Conservation (phyloP, 2,888 invertebrate genomes). For the Acrobeloides nanus region DNA sequence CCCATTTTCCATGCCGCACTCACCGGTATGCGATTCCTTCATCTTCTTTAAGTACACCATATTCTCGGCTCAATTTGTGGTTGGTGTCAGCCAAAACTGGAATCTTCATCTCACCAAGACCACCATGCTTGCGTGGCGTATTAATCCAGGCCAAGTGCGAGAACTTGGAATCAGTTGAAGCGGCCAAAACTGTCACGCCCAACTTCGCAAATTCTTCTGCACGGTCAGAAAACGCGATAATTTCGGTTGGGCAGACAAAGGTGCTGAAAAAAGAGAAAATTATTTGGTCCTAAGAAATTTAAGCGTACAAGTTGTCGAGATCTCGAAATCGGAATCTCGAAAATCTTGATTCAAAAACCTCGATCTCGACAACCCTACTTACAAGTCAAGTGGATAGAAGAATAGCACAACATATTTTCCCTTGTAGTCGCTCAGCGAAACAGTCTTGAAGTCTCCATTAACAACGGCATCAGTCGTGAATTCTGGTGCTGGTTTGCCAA, state of each 20-base stretch:
- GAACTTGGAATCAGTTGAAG: conserved; percentile 92
- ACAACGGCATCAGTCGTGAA: conserved; percentile 47
- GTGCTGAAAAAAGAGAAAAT: too few relatives aligned
- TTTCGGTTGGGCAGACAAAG: conserved; percentile 71
- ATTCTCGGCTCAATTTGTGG: conserved; percentile 73
- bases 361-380: too few relatives aligned
- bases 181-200: conserved; percentile 63
- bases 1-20: too few relatives aligned
- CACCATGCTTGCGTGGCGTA: conserved; percentile 74
- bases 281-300: too few relatives aligned
- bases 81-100: conserved; percentile 89
- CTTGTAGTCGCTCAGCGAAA: conserved; percentile 44
- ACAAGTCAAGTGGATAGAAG: conserved; percentile 53
- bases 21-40: conserved; percentile 74
- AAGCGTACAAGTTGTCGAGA: too few relatives aligned
- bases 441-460: conserved; percentile 49
- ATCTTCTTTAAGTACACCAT: conserved; percentile 83
- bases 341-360: too few relatives aligned
- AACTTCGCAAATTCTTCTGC: conserved; percentile 63
- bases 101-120: conserved; percentile 85
- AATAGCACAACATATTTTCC: conserved; percentile 52
- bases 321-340: too few relatives aligned
- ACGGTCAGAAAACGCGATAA: conserved; percentile 91
- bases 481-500: conserved; percentile 51
- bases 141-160: conserved; percentile 83